phyloP scores from a whole-genome alignment of 2,797 vertebrate genomes.

The Buceros bicornis region DNA sequence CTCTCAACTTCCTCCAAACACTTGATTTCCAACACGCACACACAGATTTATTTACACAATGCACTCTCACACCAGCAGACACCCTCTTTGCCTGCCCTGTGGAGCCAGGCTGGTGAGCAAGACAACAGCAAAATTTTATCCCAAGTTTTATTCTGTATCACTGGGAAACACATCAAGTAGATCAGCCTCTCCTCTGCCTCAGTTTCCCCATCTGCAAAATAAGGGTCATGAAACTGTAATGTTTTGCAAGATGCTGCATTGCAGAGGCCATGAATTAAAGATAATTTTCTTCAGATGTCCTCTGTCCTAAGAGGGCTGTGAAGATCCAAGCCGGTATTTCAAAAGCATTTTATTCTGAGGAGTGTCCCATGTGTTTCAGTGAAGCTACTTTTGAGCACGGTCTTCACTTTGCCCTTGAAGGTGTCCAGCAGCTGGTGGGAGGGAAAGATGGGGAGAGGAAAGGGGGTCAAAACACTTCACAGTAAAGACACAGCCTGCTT shows the following conservation, averaged over 20 bases:
- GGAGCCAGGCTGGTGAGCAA: not conserved
- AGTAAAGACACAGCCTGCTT: accelerated
- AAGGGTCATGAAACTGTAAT: not conserved
- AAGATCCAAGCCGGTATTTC: not conserved
- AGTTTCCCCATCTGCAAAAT: not conserved
- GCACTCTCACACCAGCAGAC: not conserved
- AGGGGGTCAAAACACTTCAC: not conserved
- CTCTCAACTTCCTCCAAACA: not conserved
- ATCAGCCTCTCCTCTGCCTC: not conserved
- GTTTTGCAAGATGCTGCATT: not conserved
- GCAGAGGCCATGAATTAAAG: not conserved
- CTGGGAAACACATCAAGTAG: not conserved
- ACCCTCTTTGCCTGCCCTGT: not conserved
- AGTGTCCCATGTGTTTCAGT: accelerated
- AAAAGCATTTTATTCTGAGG: not conserved
- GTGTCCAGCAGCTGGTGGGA: not conserved
- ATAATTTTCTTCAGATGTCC: not conserved
- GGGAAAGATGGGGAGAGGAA: not conserved
- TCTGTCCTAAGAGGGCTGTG: not conserved
- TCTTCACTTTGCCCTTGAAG: not conserved
- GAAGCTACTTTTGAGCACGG: not conserved
- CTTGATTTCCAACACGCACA: not conserved
- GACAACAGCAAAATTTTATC: not conserved
- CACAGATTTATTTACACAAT: too few species aligned
- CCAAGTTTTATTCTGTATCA: not conserved